These are phyloP conservation scores for Andrena cerasifolii DNA, from an alignment of 1,140 invertebrate species.

Conservation along the genomic window DNA sequence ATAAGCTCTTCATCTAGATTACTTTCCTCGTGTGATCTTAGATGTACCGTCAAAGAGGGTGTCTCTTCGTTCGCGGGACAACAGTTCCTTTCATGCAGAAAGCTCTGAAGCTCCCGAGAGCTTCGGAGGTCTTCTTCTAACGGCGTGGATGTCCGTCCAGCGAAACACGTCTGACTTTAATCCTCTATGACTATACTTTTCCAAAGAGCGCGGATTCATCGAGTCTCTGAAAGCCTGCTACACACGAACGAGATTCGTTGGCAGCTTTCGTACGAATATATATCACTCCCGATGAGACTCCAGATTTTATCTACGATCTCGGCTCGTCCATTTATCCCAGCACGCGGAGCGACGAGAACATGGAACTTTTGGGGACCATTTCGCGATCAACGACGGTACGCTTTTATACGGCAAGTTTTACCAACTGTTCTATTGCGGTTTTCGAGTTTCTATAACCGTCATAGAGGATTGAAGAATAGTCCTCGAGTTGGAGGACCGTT, in stretches of 20 bases:
- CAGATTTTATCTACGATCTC: background rate
- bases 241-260: constrained; percentile 1
- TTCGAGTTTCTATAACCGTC: background rate
- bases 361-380: constrained; percentile 44
- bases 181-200: constrained; percentile 34
- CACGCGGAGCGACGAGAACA: background rate
- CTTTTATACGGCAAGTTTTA: background rate
- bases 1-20: constrained; percentile 64
- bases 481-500: constrained; percentile 6
- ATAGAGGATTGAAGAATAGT: constrained; percentile 41
- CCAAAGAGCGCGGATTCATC: background rate
- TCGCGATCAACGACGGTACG: background rate
- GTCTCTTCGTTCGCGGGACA: constrained; percentile 42
- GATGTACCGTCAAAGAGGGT: constrained; percentile 15
- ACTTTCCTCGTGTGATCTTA: constrained; percentile 37
- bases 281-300: background rate
- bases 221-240: background rate
- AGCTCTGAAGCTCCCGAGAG: constrained; percentile 30
- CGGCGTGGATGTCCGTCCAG: constrained; percentile 48
- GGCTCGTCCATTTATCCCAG: constrained; percentile 1
- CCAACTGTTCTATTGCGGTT: background rate
- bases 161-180: constrained; percentile 40
- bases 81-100: constrained; percentile 57
- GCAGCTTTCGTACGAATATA: background rate
- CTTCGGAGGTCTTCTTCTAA: constrained; percentile 17